Conservation (phyloP, 2,888 invertebrate species). For the Agriopis leucophaearia region DNA sequence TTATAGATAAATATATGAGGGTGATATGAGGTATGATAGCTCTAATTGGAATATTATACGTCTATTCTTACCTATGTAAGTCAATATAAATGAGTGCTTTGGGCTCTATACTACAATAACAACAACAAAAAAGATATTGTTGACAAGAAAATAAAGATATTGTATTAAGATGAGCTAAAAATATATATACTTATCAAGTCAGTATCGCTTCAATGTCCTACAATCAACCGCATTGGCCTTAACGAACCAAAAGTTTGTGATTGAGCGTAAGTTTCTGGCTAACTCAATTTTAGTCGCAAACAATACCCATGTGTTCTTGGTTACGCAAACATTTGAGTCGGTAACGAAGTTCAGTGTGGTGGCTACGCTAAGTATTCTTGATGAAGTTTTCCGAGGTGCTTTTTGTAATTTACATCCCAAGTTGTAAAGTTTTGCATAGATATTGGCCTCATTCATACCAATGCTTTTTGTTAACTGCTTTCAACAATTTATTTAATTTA, state of each 20-base stretch:
- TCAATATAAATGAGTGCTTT: too few species aligned
- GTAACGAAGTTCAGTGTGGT: conserved; percentile 35
- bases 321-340: conserved; percentile 48
- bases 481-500: conserved; percentile 2
- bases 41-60: too few species aligned
- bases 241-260: conserved; percentile 42
- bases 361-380: conserved; percentile 41
- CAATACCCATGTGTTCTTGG: conserved; percentile 54
- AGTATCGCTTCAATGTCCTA: conserved; percentile 22
- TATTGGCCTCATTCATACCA: conserved; percentile 17
- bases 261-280: conserved; percentile 48
- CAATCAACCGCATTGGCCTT: conserved; percentile 38
- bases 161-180: neutral
- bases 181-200: neutral
- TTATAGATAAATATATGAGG: too few species aligned
- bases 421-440: conserved; percentile 21
- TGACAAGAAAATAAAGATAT: too few species aligned
- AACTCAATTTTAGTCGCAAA: conserved; percentile 54
- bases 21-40: too few species aligned
- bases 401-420: conserved; percentile 39
- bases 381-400: conserved; percentile 40
- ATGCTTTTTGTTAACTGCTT: conserved; percentile 19
- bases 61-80: too few species aligned
- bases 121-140: too few species aligned
- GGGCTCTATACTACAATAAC: too few species aligned